Evolutionary conservation across 2,888 invertebrate genomes (phyloP).

Genomic region (Abrostola tripartita): DNA sequence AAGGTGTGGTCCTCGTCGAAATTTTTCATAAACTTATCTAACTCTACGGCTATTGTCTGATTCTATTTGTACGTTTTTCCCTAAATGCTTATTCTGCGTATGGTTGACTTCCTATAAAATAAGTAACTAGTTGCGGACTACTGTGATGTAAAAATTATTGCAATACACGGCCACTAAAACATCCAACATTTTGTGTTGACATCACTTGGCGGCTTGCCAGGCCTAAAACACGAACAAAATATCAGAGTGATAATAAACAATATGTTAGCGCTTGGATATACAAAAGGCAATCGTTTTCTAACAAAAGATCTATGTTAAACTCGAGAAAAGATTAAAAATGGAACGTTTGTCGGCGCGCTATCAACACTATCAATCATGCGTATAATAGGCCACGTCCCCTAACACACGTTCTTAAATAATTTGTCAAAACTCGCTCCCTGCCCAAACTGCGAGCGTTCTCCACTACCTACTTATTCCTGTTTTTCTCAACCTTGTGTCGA

Average conservation of each 20-base stretch:
- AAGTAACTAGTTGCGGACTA: slow-evolving; percentile 21
- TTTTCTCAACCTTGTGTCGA: slow-evolving; percentile 70
- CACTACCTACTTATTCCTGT: slow-evolving; percentile 67
- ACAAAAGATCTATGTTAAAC: slow-evolving; percentile 62
- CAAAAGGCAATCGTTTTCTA: slow-evolving; percentile 56
- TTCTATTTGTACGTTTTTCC: no score
- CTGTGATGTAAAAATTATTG: slow-evolving; percentile 36
- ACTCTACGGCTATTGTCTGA: no score
- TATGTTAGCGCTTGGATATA: slow-evolving; percentile 42
- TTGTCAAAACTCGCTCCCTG: slow-evolving; percentile 83
- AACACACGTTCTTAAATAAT: slow-evolving; percentile 87
- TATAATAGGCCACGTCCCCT: slow-evolving; percentile 82
- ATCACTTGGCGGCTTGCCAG: slow-evolving; percentile 48
- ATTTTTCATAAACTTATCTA: no score
- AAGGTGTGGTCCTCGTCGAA: no score
- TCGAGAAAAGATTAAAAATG: slow-evolving; percentile 74
- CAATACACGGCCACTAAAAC: slow-evolving; percentile 37
- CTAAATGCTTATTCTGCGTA: no score
- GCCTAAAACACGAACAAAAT: slow-evolving; percentile 46
- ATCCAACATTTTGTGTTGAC: slow-evolving; percentile 40
- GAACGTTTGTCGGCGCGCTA: slow-evolving; percentile 75
- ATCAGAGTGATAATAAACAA: slow-evolving; percentile 47
- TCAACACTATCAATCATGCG: slow-evolving; percentile 84
- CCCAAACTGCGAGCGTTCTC: slow-evolving; percentile 71
- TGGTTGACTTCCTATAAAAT: not conserved